Evolutionary conservation across 1,140 invertebrate genomes (phyloP), one percentile per base, ranked within the genome.

Genomic region (Meloidogyne chitwoodi): DNA sequence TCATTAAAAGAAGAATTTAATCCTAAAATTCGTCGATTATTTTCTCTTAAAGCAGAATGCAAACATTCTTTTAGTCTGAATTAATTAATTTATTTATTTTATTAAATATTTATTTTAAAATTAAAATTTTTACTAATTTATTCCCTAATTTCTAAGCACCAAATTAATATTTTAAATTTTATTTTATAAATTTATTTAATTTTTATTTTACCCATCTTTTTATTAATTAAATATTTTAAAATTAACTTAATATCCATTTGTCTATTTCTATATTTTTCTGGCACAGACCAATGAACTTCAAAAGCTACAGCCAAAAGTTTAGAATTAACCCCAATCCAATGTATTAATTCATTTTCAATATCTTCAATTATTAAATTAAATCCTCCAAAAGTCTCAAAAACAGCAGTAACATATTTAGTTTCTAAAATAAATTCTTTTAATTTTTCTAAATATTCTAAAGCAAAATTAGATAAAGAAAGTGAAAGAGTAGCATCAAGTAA

Each of bases 251-350:
- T 84, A 61, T 83, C 82, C 29, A 83, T 66, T n/a, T 68, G 69
- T 63, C 82, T 76, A 34, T 69, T 83, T 65, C 82, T 64, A 68
- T 74, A 62, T 19, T 74, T 76, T 66, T 83, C 83, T 19, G 82
- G 82, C 22, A 83, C 82, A 29, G 82, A 83, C 83, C 83, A 83
- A 65, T 83, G 82, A 8, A 83, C 83, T 75, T 83, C 82, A 75
- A 81, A 85, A 34, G 82, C 82, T 34, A 83, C 71, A 19, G 83
- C 82, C 24, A 83, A 31, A 22, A 83, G 71, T 16, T 34, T 34
- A 27, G 81, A 83, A 14, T 68, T 63, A 22, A 64, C 22, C 12
- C 81, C 82, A 24, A 83, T 29, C 82, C 82, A 83, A 65, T 81
- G 83, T 34, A 48, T 64, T 63, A 83, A 72, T 74, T 83, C 82